Percentiles rank a stretch among this genome's conserved stretches.
Conservation (phyloP, 2,888 invertebrate species). For the Epinotia nisella region DNA sequence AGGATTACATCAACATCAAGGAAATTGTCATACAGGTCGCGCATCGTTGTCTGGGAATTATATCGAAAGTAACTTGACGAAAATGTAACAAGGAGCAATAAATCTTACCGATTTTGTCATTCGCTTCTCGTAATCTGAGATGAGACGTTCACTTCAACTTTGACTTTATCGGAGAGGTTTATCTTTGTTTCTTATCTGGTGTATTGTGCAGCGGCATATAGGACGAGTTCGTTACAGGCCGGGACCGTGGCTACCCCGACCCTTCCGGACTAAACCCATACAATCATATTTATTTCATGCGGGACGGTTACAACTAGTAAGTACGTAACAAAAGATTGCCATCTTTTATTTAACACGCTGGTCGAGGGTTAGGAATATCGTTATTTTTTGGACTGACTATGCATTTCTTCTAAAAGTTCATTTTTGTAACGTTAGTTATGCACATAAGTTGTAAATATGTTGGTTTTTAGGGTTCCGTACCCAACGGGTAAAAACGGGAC, state of each 20-base stretch:
- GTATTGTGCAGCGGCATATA: conserved; percentile 11
- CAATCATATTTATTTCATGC: conserved; percentile 9
- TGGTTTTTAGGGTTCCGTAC: no score
- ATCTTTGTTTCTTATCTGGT: conserved; percentile 19
- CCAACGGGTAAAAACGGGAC: no score
- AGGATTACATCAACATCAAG: background rate
- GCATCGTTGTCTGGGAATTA: background rate
- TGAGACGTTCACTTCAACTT: background rate
- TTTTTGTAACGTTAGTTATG: background rate
- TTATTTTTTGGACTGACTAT: background rate
- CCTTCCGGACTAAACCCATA: conserved; percentile 23
- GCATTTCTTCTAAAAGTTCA: background rate
- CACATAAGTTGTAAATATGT: background rate
- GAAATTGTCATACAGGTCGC: background rate
- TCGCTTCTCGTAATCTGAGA: background rate
- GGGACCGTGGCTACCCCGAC: conserved; percentile 5
- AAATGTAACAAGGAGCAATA: background rate
- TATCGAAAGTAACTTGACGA: background rate
- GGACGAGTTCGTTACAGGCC: background rate
- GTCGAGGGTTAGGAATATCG: background rate
- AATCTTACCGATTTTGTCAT: background rate
- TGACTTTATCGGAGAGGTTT: background rate
- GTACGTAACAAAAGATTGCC: background rate
- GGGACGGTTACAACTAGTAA: background rate
- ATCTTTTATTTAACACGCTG: background rate